Evolutionary conservation across 2,888 invertebrate species (phyloP), one percentile per base, ranked within the genome.

Genomic region (Scaptodrosophila latifasciaeformis): DNA sequence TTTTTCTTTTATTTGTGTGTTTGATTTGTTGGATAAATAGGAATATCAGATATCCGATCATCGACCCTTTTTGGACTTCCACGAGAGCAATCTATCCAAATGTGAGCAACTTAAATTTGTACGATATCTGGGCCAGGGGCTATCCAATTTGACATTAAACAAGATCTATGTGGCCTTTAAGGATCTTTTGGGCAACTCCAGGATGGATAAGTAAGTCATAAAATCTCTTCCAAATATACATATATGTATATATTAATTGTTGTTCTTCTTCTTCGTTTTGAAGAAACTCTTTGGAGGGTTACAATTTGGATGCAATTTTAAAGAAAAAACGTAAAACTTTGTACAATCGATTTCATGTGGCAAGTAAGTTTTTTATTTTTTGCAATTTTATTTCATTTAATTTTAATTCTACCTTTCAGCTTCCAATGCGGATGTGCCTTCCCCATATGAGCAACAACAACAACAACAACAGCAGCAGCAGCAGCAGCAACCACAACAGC

Each of bases 61-160:
- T 82, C 76, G 86, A 82, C 84, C 86, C 81, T 86, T 86, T 84
- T 82, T 86, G 84, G 86, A 86, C 81, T 85, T 86, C 81, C 85
- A 86, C 81, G 86, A 86, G 71, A 86, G 85, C 76, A 86, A 85
- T 60, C 67, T 86, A 81, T 84, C 86, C 69, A 86, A 86, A 72
- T 76, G 79, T 75, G 86, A 86, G 55, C 86, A 86, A 75, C 84
- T 86, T 77, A 86, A 86, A 80, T 86, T 86, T 80, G 82, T 85
- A 80, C 84, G 86, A 77, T 86, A 85, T 84, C 67, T 86, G 80
- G 86, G 86, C 64, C 86, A 86, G 82, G 86, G 86, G 78, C 49
- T 86, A 81, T 84, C 86, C 70, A 86, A 82, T 83, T 68, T 86
- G 76, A 86, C 86, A 70, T 65, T 86, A 77, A 86, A 86, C 70